Conservation (phyloP, 2,888 invertebrate genomes). For the Nebria brevicollis region DNA sequence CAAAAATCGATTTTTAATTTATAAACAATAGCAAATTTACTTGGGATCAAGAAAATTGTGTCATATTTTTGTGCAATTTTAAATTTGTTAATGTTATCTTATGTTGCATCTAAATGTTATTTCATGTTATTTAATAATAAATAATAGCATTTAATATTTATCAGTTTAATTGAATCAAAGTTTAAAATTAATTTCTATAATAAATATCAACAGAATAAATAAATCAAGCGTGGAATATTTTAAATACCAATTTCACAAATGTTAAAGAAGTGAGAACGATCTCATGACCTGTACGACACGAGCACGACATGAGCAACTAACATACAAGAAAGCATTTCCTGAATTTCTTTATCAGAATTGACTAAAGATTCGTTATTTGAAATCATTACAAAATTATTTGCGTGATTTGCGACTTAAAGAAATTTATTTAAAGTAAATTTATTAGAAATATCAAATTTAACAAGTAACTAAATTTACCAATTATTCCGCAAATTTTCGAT, state of each 20-base stretch:
- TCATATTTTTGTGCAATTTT: not conserved
- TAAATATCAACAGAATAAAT: not conserved
- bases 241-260: constrained; percentile 18
- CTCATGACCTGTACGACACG: constrained; percentile 7
- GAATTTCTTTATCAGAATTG: not conserved
- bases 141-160: not conserved
- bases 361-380: not conserved
- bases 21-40: not conserved
- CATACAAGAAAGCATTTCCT: constrained; percentile 13
- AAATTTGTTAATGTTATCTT: not conserved
- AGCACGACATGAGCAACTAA: constrained; percentile 10
- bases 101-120: not conserved
- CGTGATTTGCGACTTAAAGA: not conserved
- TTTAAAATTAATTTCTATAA: not conserved
- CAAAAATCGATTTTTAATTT: not conserved
- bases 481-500: too few relatives aligned
- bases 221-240: not conserved
- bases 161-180: not conserved
- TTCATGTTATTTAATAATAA: not conserved
- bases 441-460: too few relatives aligned
- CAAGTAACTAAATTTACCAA: too few relatives aligned
- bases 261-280: constrained; percentile 8
- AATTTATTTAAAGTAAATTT: too few relatives aligned
- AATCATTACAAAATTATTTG: not conserved
- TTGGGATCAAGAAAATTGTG: not conserved